phyloP scores from a whole-genome alignment of 2,888 invertebrate species.

The Luperina nickerlii region DNA sequence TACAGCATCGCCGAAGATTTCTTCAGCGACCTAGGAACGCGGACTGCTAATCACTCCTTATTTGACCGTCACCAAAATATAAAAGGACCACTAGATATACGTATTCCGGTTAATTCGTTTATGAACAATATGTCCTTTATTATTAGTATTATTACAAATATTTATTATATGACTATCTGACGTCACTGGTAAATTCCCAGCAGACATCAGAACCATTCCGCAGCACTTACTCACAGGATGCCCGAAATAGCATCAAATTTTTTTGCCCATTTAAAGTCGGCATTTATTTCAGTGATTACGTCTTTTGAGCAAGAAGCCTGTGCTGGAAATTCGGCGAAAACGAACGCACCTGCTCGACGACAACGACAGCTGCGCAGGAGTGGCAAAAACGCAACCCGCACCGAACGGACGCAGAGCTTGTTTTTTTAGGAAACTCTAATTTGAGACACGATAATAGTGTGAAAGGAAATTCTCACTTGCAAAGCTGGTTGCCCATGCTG shows the following conservation, averaged over 20 bases:
- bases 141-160: background rate
- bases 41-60: no score
- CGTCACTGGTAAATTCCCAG: constrained; percentile 32
- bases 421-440: constrained; percentile 58
- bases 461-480: constrained; percentile 48
- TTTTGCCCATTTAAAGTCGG: constrained; percentile 52
- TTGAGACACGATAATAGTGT: constrained; percentile 44
- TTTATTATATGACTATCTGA: background rate
- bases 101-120: background rate
- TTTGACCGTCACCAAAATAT: background rate
- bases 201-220: constrained; percentile 25
- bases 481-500: constrained; percentile 29
- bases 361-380: constrained; percentile 69
- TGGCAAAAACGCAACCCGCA: constrained; percentile 64
- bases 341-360: constrained; percentile 75
- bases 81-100: background rate
- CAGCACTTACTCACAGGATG: constrained; percentile 45
- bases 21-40: no score
- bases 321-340: constrained; percentile 74
- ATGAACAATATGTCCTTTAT: background rate
- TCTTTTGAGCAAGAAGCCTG: constrained; percentile 44
- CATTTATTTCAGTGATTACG: constrained; percentile 58
- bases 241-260: constrained; percentile 49
- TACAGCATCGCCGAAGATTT: no score
- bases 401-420: constrained; percentile 62